Evolutionary conservation across 2,113 vertebrate species (phyloP).

Genomic region (Stictonetta naevosa): DNA sequence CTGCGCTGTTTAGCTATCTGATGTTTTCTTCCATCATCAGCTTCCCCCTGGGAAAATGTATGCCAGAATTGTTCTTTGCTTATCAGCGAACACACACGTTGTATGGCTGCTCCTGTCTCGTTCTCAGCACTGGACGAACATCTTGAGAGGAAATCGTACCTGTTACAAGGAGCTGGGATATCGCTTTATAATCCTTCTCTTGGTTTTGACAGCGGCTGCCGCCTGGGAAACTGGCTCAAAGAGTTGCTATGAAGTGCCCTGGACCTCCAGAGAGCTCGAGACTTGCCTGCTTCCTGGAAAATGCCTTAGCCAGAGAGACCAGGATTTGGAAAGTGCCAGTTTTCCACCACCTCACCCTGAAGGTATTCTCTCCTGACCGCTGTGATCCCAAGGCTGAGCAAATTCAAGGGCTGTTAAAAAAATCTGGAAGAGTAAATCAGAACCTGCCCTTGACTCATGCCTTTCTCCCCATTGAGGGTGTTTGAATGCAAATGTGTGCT

Average conservation of each 20-base stretch:
- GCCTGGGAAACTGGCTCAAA: conserved; percentile 67
- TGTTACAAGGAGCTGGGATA: background rate
- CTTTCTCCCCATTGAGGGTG: background rate
- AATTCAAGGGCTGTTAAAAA: background rate
- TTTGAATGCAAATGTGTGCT: background rate
- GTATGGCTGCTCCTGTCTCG: background rate
- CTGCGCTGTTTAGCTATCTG: background rate
- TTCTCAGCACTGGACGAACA: background rate
- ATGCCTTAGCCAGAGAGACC: conserved; percentile 74
- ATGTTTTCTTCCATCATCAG: background rate
- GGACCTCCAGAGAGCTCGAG: conserved; percentile 41
- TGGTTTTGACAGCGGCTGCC: conserved; percentile 66
- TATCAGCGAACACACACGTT: background rate
- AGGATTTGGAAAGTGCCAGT: conserved; percentile 79
- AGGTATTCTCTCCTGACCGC: conserved; percentile 52
- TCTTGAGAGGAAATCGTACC: background rate
- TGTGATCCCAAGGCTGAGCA: background rate
- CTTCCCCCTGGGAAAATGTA: background rate
- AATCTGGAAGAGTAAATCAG: background rate
- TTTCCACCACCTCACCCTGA: conserved; percentile 74
- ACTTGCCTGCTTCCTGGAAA: conserved; percentile 72
- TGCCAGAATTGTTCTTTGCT: background rate
- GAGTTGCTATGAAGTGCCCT: conserved; percentile 74
- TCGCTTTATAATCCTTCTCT: background rate
- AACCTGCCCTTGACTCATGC: background rate